Percentiles rank a stretch among this genome's conserved stretches.
Evolutionary conservation across 2,797 vertebrate species (phyloP).

Genomic region (Darevskia nairensis): DNA sequence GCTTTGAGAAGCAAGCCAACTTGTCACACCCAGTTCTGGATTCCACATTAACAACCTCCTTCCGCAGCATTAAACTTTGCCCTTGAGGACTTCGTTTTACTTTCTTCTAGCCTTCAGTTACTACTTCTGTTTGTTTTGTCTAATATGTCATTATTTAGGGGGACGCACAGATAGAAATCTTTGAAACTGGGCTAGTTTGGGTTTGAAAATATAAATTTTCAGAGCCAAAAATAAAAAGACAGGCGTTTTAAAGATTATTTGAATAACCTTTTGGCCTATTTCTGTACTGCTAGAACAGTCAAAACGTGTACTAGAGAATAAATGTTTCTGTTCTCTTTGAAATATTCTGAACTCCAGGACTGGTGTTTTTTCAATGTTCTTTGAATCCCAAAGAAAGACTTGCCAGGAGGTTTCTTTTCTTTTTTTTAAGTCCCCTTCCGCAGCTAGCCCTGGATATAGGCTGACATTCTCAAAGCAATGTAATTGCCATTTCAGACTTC

Average conservation of each 20-base stretch:
- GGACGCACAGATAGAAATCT: constrained; percentile 62
- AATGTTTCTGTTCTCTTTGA: constrained; percentile 25
- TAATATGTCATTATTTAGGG: constrained; percentile 65
- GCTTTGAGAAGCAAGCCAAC: constrained; percentile 72
- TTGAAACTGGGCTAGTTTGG: constrained; percentile 43
- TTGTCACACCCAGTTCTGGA: constrained; percentile 82
- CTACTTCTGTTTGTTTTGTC: constrained; percentile 32
- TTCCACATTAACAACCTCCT: constrained; percentile 84
- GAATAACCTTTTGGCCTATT: constrained; percentile 49
- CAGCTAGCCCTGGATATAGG: constrained; percentile 58
- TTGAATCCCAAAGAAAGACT: constrained; percentile 30
- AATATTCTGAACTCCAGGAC: not conserved
- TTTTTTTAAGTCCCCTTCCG: constrained; percentile 47
- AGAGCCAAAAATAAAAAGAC: constrained; percentile 23
- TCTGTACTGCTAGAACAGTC: constrained; percentile 32
- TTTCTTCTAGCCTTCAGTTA: constrained; percentile 68
- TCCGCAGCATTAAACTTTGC: constrained; percentile 80
- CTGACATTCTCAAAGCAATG: constrained; percentile 50
- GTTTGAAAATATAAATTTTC: constrained; percentile 36
- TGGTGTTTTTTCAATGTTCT: constrained; percentile 40
- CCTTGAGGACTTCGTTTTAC: constrained; percentile 81
- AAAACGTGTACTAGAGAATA: constrained; percentile 41
- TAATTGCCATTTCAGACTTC: constrained; percentile 70
- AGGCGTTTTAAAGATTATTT: constrained; percentile 36
- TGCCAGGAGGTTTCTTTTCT: constrained; percentile 38